Percentiles rank a stretch among this genome's conserved stretches.
Evolutionary conservation across 2,888 invertebrate genomes (phyloP).

Genomic region (Apotomis turbidana): DNA sequence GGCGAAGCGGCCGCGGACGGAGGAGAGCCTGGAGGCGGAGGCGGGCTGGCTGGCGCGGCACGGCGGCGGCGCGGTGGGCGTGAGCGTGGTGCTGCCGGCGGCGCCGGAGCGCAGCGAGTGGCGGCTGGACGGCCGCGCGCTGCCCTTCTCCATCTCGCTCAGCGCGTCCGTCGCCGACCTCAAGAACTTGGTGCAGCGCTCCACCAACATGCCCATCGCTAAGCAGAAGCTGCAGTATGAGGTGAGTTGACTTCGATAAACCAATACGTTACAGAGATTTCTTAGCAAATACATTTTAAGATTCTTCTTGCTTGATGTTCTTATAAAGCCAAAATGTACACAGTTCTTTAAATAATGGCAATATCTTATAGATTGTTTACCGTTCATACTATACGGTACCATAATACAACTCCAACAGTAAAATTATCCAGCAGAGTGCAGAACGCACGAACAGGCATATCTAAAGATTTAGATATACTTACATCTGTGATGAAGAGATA

Average conservation of each 20-base stretch:
- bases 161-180: conserved; percentile 92
- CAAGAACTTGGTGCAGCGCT: conserved; percentile 93
- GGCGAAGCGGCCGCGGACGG: conserved; percentile 94
- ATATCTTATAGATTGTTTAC: too few relatives aligned
- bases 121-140: conserved; percentile 95
- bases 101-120: conserved; percentile 96
- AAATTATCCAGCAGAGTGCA: too few relatives aligned
- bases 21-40: conserved; percentile 97
- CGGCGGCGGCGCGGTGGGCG: conserved; percentile 53
- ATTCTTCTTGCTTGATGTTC: too few relatives aligned
- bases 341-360: too few relatives aligned
- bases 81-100: conserved; percentile 89
- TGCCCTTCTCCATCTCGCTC: conserved; percentile 90
- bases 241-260: conserved; percentile 74
- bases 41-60: conserved; percentile 73
- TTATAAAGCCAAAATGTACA: too few relatives aligned
- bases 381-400: too few relatives aligned
- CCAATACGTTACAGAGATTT: too few relatives aligned
- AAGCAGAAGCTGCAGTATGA: conserved; percentile 99
- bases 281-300: too few relatives aligned
- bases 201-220: conserved; percentile 96
- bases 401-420: too few relatives aligned
- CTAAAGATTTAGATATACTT: too few relatives aligned
- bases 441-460: too few relatives aligned
- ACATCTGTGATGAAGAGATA: too few relatives aligned